Evolutionary conservation across 2,888 invertebrate genomes (phyloP), one percentile per base, ranked within the genome.

Genomic region (Lordiphosa andalusiaca): DNA sequence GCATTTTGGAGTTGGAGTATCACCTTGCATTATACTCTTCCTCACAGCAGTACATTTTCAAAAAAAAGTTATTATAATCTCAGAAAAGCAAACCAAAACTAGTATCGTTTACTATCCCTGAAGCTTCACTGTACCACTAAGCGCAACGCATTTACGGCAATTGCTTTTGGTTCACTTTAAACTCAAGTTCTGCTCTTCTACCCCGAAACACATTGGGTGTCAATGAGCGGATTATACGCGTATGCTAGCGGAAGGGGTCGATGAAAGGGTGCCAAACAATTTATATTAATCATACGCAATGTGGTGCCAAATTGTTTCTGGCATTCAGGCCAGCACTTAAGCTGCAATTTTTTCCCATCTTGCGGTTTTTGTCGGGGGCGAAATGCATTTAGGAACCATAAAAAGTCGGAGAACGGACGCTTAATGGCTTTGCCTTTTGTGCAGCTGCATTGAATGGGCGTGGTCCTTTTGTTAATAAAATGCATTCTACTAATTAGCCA

Each of bases 281-380:
- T 72, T 69, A 75, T 75, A 75, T 75, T 80, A 75, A 75, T 73
- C 73, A 73, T 72, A 69, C 76, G 76, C 73, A 69, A 69, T 58
- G 69, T 69, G 58, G 61, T 69, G 73, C 65, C 76, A 75, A 78
- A 78, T 65, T 65, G 73, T 65, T 68, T 56, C 47, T 39, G 41
- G 41, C 68, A 62, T 49, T 35, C 25, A 37, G 23, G 41, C 38
- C 46, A 39, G 50, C 57, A 42, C 48, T 48, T 42, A 53, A 49
- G 56, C 40, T 37, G 16, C 41, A 25, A 16, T 36, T 52, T 39
- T 60, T 33, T 58, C 1, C 59, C n/a, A 48, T 59, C 16, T 12
- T 35, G 35, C 4, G 37, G 23, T 5, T 23, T 23, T 25, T 25
- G 25, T 25, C 2, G 2, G 25, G 23, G 23, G 25, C 7, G 9